phyloP scores from a whole-genome alignment of 1,140 invertebrate species.

The Saxidomus purpurata region DNA sequence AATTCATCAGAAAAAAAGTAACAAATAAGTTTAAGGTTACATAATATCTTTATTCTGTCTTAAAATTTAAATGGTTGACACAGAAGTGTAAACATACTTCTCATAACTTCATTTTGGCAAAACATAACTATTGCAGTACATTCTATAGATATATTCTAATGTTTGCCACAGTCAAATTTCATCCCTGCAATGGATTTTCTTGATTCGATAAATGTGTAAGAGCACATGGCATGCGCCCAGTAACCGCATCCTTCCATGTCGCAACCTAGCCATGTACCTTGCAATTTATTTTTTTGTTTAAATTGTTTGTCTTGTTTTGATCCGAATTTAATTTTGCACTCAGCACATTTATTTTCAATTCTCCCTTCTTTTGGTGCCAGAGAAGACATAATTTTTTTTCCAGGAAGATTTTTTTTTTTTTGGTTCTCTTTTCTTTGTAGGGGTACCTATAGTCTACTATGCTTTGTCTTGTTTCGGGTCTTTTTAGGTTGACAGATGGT shows the following conservation, averaged over 20 bases:
- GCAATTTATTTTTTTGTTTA: not conserved
- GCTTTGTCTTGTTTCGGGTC: too few relatives aligned
- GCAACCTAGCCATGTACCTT: not conserved
- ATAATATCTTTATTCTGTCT: not conserved
- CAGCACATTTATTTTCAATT: not conserved
- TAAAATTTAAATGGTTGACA: not conserved
- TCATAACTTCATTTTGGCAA: not conserved
- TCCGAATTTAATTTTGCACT: not conserved
- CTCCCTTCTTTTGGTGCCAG: not conserved
- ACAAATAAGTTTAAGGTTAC: too few relatives aligned
- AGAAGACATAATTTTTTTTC: not conserved
- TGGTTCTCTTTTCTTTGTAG: too few relatives aligned
- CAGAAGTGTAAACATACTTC: not conserved
- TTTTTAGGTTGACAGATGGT: too few relatives aligned
- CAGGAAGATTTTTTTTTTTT: not conserved
- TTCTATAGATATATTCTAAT: too few relatives aligned
- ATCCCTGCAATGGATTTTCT: too few relatives aligned
- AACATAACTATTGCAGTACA: too few relatives aligned
- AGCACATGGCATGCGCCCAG: not conserved
- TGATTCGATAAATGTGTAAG: not conserved
- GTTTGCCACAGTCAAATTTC: too few relatives aligned
- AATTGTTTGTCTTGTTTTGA: not conserved
- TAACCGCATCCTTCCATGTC: not conserved
- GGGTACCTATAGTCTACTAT: too few relatives aligned
- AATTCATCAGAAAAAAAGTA: too few relatives aligned